phyloP scores from a whole-genome alignment of 2,888 invertebrate genomes.

The Drosophila infuscata region DNA sequence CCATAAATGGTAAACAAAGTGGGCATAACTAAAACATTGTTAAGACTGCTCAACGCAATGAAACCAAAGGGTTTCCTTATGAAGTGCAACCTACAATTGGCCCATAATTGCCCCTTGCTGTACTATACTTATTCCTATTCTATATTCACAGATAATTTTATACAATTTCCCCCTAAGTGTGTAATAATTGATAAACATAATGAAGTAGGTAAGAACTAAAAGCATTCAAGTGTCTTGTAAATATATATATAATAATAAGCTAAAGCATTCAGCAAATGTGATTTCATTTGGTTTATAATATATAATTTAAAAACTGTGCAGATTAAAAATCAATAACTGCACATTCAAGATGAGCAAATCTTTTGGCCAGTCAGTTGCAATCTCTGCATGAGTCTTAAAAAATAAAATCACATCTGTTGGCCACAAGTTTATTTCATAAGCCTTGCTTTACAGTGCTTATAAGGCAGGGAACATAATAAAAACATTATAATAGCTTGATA shows the following conservation, averaged over 20 bases:
- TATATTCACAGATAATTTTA: constrained; percentile 12
- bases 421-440: constrained; percentile 36
- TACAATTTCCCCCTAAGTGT: background rate
- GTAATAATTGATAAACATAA: background rate
- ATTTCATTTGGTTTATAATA: background rate
- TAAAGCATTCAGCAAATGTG: background rate
- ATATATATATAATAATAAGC: background rate
- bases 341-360: background rate
- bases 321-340: background rate
- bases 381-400: background rate
- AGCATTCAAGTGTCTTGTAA: background rate
- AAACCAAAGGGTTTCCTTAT: constrained; percentile 54
- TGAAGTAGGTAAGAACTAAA: constrained; percentile 18
- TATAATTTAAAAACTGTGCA: background rate
- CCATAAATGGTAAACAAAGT: constrained; percentile 46
- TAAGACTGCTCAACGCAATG: constrained; percentile 26
- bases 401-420: constrained; percentile 34
- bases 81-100: constrained; percentile 18
- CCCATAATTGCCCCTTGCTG: constrained; percentile 11
- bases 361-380: background rate
- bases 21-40: constrained; percentile 21
- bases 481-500: constrained; percentile 13
- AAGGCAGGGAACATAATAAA: constrained; percentile 40
- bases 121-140: constrained; percentile 7
- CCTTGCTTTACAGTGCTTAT: constrained; percentile 26